Percentiles rank a stretch among this genome's conserved stretches.
Evolutionary conservation across 2,113 vertebrate genomes (phyloP).

Genomic region (Ardeotis arabs): DNA sequence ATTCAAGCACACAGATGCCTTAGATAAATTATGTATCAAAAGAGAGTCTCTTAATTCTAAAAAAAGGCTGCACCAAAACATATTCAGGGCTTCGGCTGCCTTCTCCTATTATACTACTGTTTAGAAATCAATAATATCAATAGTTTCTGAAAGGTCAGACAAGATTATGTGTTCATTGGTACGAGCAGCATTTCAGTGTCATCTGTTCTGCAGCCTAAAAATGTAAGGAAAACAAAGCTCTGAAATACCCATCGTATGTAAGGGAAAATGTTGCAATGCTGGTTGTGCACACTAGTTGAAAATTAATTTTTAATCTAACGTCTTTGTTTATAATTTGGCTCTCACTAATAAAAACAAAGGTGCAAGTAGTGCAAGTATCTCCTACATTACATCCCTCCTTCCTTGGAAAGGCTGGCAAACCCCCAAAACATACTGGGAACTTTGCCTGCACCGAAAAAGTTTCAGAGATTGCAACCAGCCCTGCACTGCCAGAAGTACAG

Average conservation of each 20-base stretch:
- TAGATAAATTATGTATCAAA: slow-evolving; percentile 38
- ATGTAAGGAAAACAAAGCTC: neutral
- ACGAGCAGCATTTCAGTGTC: neutral
- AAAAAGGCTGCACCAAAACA: neutral
- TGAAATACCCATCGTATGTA: neutral
- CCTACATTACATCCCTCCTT: neutral
- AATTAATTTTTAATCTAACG: neutral
- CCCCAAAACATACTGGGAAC: neutral
- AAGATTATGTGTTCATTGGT: neutral
- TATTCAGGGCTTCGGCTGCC: neutral
- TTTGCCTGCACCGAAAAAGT: neutral
- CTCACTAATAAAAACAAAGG: neutral
- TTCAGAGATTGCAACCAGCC: neutral
- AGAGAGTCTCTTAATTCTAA: neutral
- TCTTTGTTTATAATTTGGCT: neutral
- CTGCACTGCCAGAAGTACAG: neutral
- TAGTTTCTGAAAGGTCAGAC: slow-evolving; percentile 30
- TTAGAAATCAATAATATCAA: slow-evolving; percentile 28
- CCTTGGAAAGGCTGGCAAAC: neutral
- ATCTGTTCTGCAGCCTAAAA: neutral
- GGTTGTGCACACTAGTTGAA: neutral
- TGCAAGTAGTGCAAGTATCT: neutral
- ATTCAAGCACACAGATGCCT: neutral
- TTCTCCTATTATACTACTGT: neutral
- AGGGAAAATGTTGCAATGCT: neutral